Percentiles rank a stretch among this genome's conserved stretches.
Evolutionary conservation across 2,888 invertebrate genomes (phyloP).

Genomic region (Microplitis manilae): DNA sequence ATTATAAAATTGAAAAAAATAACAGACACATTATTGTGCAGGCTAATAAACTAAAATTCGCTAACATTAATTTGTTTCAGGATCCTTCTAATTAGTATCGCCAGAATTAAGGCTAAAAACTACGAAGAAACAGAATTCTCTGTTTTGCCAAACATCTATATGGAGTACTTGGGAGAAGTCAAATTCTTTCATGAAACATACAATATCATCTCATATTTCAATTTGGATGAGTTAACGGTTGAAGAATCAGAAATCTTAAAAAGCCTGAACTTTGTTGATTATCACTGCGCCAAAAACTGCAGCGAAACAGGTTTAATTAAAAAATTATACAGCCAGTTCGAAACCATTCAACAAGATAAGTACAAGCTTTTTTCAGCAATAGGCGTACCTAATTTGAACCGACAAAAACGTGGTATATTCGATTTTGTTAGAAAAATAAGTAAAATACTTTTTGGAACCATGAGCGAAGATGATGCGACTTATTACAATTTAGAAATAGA

Average conservation of each 20-base stretch:
- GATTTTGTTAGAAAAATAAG: background rate
- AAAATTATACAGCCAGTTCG: background rate
- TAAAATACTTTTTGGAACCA: too few relatives aligned
- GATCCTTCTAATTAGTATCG: constrained; percentile 3
- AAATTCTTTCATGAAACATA: constrained; percentile 25
- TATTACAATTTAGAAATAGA: too few relatives aligned
- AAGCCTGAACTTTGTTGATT: background rate
- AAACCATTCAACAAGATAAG: background rate
- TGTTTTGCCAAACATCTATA: constrained; percentile 12
- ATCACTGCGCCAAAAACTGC: background rate
- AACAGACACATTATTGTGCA: constrained; percentile 26
- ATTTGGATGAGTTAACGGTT: constrained; percentile 29
- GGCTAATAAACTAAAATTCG: constrained; percentile 36
- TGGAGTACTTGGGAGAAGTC: constrained; percentile 12
- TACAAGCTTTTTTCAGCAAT: background rate
- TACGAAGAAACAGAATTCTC: background rate
- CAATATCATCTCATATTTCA: constrained; percentile 20
- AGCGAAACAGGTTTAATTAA: constrained; percentile 17
- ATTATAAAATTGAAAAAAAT: constrained; percentile 31
- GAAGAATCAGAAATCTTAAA: constrained; percentile 20
- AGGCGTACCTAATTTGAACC: background rate
- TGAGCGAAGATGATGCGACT: too few relatives aligned
- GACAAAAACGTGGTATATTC: constrained; percentile 7
- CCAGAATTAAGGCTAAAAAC: background rate
- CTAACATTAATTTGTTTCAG: constrained; percentile 39